A percentile compares a stretch with the other conserved stretches of the same genome.
Conservation (phyloP, 2,113 vertebrate species). For the Orientallactaga bullata region DNA sequence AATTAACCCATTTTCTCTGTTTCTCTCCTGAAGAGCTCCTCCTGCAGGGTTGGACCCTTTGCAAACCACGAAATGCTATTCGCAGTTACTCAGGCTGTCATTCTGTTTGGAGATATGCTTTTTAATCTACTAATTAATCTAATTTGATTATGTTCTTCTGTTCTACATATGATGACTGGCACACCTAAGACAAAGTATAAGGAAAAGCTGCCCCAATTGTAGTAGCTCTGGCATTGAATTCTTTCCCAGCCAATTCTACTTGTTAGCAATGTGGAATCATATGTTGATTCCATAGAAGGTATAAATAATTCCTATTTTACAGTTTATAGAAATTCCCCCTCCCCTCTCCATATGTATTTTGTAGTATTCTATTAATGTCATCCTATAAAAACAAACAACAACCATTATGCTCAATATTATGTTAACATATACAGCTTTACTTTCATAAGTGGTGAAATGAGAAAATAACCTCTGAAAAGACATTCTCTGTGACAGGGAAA, state of each 20-base stretch:
- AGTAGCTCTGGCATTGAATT: conserved; percentile 15
- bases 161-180: conserved; percentile 89
- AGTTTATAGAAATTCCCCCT: neutral
- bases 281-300: conserved; percentile 38
- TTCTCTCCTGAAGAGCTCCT: conserved; percentile 87
- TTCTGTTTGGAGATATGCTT: conserved; percentile 89
- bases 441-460: conserved; percentile 24
- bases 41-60: conserved; percentile 88
- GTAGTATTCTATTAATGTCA: neutral
- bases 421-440: conserved; percentile 22
- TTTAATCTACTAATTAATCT: conserved; percentile 90
- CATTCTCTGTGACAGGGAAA: neutral
- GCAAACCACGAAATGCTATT: conserved; percentile 87
- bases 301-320: conserved; percentile 8
- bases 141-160: conserved; percentile 88
- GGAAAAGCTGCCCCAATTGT: conserved; percentile 70
- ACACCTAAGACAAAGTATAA: conserved; percentile 85
- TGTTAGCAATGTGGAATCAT: conserved; percentile 4
- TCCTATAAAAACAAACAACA: conserved; percentile 15
- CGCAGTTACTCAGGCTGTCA: conserved; percentile 84
- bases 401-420: neutral
- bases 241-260: neutral
- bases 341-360: neutral
- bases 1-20: conserved; percentile 90
- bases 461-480: neutral